Evolutionary conservation across 2,113 vertebrate species (phyloP).

Genomic region (Tragelaphus imberbis): DNA sequence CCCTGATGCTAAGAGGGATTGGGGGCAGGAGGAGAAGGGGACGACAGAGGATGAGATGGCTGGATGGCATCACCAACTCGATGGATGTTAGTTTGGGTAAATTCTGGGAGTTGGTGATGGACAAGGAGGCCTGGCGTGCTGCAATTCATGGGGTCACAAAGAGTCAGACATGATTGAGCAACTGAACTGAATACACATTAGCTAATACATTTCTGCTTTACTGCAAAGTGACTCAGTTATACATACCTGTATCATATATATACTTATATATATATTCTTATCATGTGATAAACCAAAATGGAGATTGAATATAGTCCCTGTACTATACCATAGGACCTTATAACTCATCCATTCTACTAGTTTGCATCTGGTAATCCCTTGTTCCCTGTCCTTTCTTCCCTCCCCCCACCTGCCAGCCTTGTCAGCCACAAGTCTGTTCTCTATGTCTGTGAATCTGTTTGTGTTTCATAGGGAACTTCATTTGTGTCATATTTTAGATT

Average conservation of each 20-base stretch:
- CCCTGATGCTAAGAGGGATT: no score
- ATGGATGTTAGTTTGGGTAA: no score
- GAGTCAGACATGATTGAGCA: fast-evolving
- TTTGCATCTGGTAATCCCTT: background rate
- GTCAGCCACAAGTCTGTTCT: background rate
- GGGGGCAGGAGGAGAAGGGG: no score
- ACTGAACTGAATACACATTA: background rate
- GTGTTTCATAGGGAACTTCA: background rate
- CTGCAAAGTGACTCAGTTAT: background rate
- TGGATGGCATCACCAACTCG: no score
- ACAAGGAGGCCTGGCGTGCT: no score
- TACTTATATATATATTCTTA: background rate
- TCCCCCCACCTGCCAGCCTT: background rate
- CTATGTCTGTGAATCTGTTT: background rate
- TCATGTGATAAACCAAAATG: background rate
- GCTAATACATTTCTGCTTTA: background rate
- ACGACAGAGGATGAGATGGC: no score
- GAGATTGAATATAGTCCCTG: background rate
- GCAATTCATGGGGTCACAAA: no score
- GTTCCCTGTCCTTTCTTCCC: background rate
- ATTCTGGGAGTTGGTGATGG: no score
- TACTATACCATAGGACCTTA: background rate
- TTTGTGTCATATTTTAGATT: background rate
- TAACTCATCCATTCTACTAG: background rate
- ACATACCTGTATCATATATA: background rate